Base-by-base conservation (phyloP, 2,888 invertebrate species). In the Eulithis testata region DNA sequence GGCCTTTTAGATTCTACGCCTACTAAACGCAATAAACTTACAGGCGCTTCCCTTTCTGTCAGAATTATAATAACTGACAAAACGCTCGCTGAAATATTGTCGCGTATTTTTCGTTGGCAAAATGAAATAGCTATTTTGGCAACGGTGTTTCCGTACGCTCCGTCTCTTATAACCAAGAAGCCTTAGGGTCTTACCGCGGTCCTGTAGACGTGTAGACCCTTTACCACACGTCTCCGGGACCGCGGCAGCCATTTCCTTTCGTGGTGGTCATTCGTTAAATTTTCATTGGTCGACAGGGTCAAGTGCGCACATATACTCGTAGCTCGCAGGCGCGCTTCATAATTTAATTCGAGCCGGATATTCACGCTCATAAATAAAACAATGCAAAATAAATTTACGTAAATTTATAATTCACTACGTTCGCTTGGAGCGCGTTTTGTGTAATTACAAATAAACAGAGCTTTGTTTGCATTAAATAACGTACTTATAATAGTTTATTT, bases 231-330 rank as follows among this genome's bases (percentile, higher is more conserved):
- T 78, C 75, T 75, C 73, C 75, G 68, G 76, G 73, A 73, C 74
- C 73, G 81, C 75, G 79, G 81, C 76, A 79, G 84, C 84, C 87
- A 86, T 86, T 84, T 86, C 84, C 86, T 86, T 87, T 88, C 84
- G 86, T 83, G 84, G 84, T 79, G 77, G 76, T 77, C 81, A 83
- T 86, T 87, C 86, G 87, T 88, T 88, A 88, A 88, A 85, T 81
- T 87, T 88, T 87, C 84, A 88, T 82, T 76, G 79, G 77, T 66
- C 63, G 75, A 79, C 74, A 76, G 83, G 83, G 82, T 83, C 82
- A 84, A 83, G 82, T 76, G 76, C 76, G 75, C 74, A 71, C 74
- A 75, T 74, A 76, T 71, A 21, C 21, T 21, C 21, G 21, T 21
- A 73, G 76, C 67, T 67, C 71, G 72, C 76, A 70, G 60, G 70